Conservation (phyloP, 2,888 invertebrate genomes). For the Cataglyphis livida region DNA sequence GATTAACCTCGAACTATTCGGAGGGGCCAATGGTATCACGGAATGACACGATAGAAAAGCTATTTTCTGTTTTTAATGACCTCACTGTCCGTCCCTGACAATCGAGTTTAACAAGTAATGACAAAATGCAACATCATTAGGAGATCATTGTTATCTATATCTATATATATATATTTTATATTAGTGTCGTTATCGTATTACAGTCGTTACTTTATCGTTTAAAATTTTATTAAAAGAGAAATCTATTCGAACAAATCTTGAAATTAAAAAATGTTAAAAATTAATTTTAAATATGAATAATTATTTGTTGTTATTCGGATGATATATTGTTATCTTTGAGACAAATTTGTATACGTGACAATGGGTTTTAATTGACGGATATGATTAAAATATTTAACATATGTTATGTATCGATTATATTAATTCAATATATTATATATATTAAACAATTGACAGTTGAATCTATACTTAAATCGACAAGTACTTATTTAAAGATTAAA, state of each 20-base stretch:
- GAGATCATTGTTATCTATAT: conserved; percentile 15
- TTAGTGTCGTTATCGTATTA: not conserved
- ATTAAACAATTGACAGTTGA: conserved; percentile 16
- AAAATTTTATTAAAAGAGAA: not conserved
- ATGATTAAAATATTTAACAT: conserved; percentile 15
- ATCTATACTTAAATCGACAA: conserved; percentile 9
- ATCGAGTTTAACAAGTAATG: conserved; percentile 67
- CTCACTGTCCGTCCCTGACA: conserved; percentile 74
- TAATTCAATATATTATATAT: not conserved
- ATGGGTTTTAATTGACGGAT: not conserved
- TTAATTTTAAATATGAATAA: conserved; percentile 10
- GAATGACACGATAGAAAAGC: conserved; percentile 1
- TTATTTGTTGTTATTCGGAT: not conserved
- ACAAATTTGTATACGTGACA: conserved; percentile 16
- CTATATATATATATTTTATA: conserved; percentile 29
- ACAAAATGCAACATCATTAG: conserved; percentile 16
- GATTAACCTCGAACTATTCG: conserved; percentile 38
- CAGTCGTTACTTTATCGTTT: not conserved
- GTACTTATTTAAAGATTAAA: conserved; percentile 3
- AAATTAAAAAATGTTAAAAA: conserved; percentile 1
- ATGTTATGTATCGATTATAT: conserved; percentile 22
- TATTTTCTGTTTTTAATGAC: conserved; percentile 56
- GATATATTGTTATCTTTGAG: conserved; percentile 1
- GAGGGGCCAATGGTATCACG: conserved; percentile 14
- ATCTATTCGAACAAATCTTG: not conserved